Evolutionary conservation across 2,113 vertebrate species (phyloP).

Genomic region (Puntigrus tetrazona): DNA sequence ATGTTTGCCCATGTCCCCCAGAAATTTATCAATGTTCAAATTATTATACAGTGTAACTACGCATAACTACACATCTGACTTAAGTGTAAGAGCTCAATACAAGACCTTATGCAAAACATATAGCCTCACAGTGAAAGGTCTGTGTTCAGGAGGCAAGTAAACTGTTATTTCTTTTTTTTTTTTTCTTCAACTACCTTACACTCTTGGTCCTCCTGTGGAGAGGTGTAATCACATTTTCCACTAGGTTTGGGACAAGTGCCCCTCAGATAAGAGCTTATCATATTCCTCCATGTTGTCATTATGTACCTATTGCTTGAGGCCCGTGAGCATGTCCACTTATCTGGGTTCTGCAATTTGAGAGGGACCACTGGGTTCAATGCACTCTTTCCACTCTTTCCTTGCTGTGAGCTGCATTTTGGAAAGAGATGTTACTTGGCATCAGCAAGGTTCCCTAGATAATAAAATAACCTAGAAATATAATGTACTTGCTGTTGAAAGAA

Average conservation of each 20-base stretch:
- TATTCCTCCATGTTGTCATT: constrained; percentile 72
- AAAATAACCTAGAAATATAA: neutral
- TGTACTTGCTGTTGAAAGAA: neutral
- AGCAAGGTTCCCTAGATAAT: neutral
- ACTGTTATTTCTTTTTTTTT: neutral
- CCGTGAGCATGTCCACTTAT: constrained; percentile 65
- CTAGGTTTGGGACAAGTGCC: constrained; percentile 62
- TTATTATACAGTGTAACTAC: too few species aligned
- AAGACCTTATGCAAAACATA: neutral
- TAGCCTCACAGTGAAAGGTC: constrained; percentile 44
- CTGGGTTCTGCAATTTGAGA: constrained; percentile 58
- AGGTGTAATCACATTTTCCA: constrained; percentile 73
- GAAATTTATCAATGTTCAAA: neutral
- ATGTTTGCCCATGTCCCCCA: neutral
- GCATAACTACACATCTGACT: neutral
- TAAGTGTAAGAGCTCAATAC: neutral
- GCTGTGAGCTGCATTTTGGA: constrained; percentile 14
- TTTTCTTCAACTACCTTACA: constrained; percentile 43
- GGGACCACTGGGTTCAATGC: constrained; percentile 54
- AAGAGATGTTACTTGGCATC: constrained; percentile 28
- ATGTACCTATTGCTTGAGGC: constrained; percentile 57
- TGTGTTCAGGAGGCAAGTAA: neutral
- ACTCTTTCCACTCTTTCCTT: constrained; percentile 40
- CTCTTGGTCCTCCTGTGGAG: constrained; percentile 55
- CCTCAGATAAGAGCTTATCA: constrained; percentile 70